Conservation (phyloP, 2,888 invertebrate species). For the Onthophagus sagittarius region DNA sequence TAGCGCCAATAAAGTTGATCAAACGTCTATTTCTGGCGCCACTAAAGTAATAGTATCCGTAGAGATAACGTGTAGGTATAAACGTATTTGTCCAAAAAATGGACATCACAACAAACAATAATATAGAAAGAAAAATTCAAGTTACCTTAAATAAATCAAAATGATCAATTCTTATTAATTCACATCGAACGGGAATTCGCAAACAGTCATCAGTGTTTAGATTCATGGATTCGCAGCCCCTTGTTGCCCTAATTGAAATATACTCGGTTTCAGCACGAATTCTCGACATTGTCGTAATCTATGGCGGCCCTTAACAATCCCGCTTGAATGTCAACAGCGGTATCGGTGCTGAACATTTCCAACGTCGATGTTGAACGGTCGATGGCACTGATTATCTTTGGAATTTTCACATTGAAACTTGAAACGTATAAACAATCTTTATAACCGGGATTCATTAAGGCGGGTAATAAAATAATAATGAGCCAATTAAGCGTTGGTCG, state of each 20-base stretch:
- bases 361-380: not conserved
- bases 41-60: too few relatives aligned
- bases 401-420: not conserved
- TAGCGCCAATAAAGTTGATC: too few relatives aligned
- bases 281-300: not conserved
- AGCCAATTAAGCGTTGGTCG: not conserved
- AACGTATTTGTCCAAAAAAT: too few relatives aligned
- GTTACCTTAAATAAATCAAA: not conserved
- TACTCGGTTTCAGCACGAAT: not conserved
- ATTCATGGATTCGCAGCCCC: constrained; percentile 3
- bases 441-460: not conserved
- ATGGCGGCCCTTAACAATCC: not conserved
- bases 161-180: not conserved
- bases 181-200: not conserved
- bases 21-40: too few relatives aligned
- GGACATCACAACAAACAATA: too few relatives aligned
- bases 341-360: not conserved
- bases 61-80: too few relatives aligned
- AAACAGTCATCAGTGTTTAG: not conserved
- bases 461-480: not conserved
- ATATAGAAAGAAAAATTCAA: too few relatives aligned
- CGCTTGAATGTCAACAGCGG: not conserved
- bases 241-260: constrained; percentile 10
- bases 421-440: not conserved
- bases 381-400: not conserved